Base-by-base conservation (phyloP, 1,140 invertebrate genomes). In the Drosophila ogumai region DNA sequence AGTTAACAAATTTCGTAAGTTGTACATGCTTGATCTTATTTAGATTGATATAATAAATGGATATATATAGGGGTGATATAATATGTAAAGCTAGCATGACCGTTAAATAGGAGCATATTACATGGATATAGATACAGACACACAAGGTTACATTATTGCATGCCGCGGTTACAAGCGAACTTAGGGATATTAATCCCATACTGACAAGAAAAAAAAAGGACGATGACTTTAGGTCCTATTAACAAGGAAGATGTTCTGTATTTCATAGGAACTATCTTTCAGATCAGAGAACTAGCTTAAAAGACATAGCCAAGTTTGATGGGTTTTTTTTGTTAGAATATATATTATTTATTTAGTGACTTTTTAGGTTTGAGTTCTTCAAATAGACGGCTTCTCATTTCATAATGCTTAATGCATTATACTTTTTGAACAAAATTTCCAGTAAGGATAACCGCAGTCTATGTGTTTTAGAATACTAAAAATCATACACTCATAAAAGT, bases 1-100 rank as follows among this genome's bases (percentile, higher is more conserved):
- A 94, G 93, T 91, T 93, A 88, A 82, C 91, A 93, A 90, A 90
- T 91, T 81, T 90, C 6, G 68, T 87, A 31, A 69, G 50, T 47
- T 75, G 10, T 63, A 67, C 87, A 91, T 91, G 82, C 87, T 82
- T 71, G 31, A 57, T 25, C 28, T 38, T 63, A n/a, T 63, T 13
- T 56, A 43, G 7, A 60, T 66, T 47, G 31, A 12, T 67, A 49
- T 34, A 64, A 59, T 68, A 59, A 41, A 46, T 66, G 36, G 47
- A 49, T 60, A 73, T 50, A 46, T 50, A 46, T 34, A 57, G 17
- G 47, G 66, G 66, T 85, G 82, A 85, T 85, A 75, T 75, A 66
- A 57, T 66, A 76, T 75, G 49, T 81, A 81, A 81, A 85, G 81
- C 81, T 84, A 84, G 82, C 81, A 81, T 84, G 81, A 84, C 19